These are phyloP conservation scores for Rattus rattus DNA, from an alignment of 2,113 vertebrate species.

Conservation along the genomic window DNA sequence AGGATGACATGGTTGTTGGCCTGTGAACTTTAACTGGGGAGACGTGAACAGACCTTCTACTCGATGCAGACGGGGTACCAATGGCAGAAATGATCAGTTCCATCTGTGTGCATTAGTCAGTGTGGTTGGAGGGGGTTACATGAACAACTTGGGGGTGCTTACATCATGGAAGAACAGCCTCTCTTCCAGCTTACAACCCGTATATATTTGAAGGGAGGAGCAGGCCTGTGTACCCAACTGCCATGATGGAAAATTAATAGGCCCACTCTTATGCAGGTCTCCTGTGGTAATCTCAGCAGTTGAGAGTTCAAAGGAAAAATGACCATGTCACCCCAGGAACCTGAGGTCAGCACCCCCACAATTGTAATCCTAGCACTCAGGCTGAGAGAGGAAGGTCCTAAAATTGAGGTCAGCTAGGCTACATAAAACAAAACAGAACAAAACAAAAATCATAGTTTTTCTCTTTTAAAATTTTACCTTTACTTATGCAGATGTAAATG, in stretches of 20 bases:
- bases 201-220: neutral
- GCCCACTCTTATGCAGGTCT: neutral
- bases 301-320: neutral
- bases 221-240: neutral
- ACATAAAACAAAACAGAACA: neutral
- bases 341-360: neutral
- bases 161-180: neutral
- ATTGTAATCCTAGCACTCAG: neutral
- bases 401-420: neutral
- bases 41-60: neutral
- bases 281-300: neutral
- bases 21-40: neutral
- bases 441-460: neutral
- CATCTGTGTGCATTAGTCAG: neutral
- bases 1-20: neutral
- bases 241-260: neutral
- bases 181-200: neutral
- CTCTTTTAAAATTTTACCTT: neutral
- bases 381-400: neutral
- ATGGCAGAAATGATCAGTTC: neutral
- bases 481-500: neutral
- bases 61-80: neutral
- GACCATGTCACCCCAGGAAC: neutral
- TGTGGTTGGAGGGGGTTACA: neutral
- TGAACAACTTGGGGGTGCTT: neutral